Conservation (phyloP, 2,888 invertebrate species). For the Subacronicta megacephala region DNA sequence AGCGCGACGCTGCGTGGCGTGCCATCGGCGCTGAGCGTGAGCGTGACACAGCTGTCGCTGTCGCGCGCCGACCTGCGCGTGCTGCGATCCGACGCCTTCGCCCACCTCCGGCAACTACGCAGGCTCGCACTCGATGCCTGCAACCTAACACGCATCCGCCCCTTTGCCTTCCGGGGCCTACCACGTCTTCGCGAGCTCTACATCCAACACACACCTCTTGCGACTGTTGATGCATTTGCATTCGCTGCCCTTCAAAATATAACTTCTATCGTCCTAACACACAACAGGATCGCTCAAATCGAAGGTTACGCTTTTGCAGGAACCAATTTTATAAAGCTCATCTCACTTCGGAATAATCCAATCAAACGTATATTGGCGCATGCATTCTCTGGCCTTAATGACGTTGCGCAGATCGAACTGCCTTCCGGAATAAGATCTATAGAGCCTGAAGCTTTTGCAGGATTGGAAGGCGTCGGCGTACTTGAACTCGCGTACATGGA, state of each 20-base stretch:
- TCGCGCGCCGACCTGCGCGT: constrained; percentile 95
- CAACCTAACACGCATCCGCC: constrained; percentile 94
- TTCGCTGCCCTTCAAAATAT: constrained; percentile 96
- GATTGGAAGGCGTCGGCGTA: constrained; percentile 94
- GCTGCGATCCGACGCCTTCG: constrained; percentile 95
- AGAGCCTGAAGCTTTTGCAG: constrained; percentile 94
- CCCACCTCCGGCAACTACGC: constrained; percentile 93
- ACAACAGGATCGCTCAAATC: constrained; percentile 92
- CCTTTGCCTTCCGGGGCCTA: constrained; percentile 96
- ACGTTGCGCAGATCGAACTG: constrained; percentile 95
- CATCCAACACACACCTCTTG: constrained; percentile 95
- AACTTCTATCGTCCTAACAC: constrained; percentile 91
- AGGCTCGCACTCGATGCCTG: constrained; percentile 96
- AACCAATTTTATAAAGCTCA: constrained; percentile 94
- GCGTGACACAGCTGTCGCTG: constrained; percentile 95
- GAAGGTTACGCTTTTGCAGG: constrained; percentile 96
- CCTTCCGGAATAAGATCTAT: constrained; percentile 94
- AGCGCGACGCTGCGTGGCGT: constrained; percentile 95
- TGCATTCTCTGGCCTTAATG: constrained; percentile 95
- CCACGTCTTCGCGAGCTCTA: constrained; percentile 94
- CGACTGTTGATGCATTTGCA: constrained; percentile 94
- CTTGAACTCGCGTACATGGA: constrained; percentile 96
- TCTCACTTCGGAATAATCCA: constrained; percentile 96
- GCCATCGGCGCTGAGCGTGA: constrained; percentile 93
- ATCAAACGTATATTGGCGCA: constrained; percentile 94